Evolutionary conservation across 2,113 vertebrate species (phyloP).

Genomic region (Circaetus gallicus): DNA sequence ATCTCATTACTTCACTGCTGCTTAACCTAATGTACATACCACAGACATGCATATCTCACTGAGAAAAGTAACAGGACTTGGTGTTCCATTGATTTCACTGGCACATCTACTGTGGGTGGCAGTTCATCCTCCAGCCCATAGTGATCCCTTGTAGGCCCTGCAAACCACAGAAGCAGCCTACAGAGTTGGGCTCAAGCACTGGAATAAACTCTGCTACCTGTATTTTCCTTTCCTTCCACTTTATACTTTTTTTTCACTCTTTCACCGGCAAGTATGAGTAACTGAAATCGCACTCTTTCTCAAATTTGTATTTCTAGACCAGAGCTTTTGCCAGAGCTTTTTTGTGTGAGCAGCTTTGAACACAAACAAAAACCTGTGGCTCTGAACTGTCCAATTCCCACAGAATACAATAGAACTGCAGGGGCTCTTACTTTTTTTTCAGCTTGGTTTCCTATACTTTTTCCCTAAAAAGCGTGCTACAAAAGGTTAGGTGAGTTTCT

Average conservation of each 20-base stretch:
- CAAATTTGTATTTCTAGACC: not conserved
- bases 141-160: not conserved
- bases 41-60: not conserved
- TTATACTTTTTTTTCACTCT: not conserved
- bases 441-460: not conserved
- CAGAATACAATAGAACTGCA: not conserved
- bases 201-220: not conserved
- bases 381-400: not conserved
- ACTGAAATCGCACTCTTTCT: not conserved
- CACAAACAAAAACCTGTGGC: not conserved
- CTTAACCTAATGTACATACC: not conserved
- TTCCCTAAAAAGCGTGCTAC: not conserved
- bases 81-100: not conserved
- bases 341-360: not conserved
- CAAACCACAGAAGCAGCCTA: not conserved
- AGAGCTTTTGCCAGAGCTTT: not conserved
- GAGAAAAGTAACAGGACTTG: not conserved
- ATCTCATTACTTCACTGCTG: not conserved
- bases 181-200: rapidly evolving
- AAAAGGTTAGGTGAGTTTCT: not conserved
- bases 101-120: not conserved
- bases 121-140: not conserved
- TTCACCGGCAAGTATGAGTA: not conserved
- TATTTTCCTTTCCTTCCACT: not conserved
- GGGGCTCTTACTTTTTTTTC: not conserved